Percentiles rank a stretch among this genome's conserved stretches.
These are phyloP conservation scores for Acleris laterana DNA, from an alignment of 2,888 invertebrate species.

Conservation along the genomic window DNA sequence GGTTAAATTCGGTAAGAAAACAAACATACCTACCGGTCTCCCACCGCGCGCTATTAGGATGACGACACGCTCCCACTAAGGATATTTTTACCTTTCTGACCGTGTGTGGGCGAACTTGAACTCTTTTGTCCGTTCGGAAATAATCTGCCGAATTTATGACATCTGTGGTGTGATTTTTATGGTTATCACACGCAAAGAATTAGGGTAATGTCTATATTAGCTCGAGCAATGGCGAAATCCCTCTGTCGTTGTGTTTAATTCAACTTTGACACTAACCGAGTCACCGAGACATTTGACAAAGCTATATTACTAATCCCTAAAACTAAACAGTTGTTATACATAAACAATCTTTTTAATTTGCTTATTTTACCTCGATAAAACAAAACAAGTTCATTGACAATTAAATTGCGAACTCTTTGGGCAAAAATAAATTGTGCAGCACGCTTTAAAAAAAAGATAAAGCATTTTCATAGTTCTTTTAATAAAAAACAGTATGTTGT, in stretches of 20 bases:
- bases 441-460: no score
- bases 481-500: conserved; percentile 5
- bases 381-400: no score
- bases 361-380: no score
- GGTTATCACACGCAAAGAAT: conserved; percentile 1
- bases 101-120: conserved; percentile 37
- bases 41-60: conserved; percentile 35
- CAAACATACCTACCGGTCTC: conserved; percentile 38
- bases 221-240: not conserved
- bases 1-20: conserved; percentile 23
- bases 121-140: conserved; percentile 24
- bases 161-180: conserved; percentile 11
- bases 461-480: not conserved
- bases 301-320: no score
- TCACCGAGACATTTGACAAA: no score
- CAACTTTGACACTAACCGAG: no score
- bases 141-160: conserved; percentile 27
- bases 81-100: conserved; percentile 27
- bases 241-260: no score
- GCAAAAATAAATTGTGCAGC: no score
- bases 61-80: conserved; percentile 36
- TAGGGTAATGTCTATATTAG: not conserved
- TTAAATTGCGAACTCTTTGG: no score
- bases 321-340: no score
- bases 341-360: no score